Percentiles rank a stretch among this genome's conserved stretches.
Conservation (phyloP, 1,140 invertebrate genomes). For the Bombus sibiricus region DNA sequence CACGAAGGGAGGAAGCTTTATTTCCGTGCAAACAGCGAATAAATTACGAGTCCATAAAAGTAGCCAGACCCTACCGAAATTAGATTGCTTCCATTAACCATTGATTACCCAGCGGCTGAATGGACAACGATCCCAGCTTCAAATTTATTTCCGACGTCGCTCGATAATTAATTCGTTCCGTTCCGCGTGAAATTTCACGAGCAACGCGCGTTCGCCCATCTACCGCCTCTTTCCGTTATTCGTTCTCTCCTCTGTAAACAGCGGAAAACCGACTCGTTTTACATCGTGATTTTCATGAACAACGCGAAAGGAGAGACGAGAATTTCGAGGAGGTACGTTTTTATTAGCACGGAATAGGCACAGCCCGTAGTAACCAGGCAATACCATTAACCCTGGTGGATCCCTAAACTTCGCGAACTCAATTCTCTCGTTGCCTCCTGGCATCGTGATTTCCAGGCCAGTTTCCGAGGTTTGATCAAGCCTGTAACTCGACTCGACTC, state of each 20-base stretch:
- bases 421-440: slow-evolving; percentile 63
- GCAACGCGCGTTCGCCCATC: background rate
- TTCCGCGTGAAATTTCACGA: slow-evolving; percentile 14
- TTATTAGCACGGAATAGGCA: slow-evolving; percentile 63
- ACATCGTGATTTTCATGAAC: background rate
- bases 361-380: slow-evolving; percentile 61
- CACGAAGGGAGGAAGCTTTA: background rate
- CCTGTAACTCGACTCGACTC: background rate
- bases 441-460: slow-evolving; percentile 35
- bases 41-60: slow-evolving; percentile 38
- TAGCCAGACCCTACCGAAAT: background rate
- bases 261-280: background rate
- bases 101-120: slow-evolving; percentile 31
- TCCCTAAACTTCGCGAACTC: slow-evolving; percentile 76
- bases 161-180: slow-evolving; percentile 37
- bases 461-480: slow-evolving; percentile 11
- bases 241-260: background rate
- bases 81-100: slow-evolving; percentile 48
- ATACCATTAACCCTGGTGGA: slow-evolving; percentile 74
- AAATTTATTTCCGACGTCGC: slow-evolving; percentile 44
- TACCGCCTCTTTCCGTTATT: background rate
- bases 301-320: too few species aligned
- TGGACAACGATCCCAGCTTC: slow-evolving; percentile 13
- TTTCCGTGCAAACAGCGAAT: slow-evolving; percentile 4
- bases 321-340: slow-evolving; percentile 54